Conservation (phyloP, 1,140 invertebrate species). For the Pseudomyrmex sp. region DNA sequence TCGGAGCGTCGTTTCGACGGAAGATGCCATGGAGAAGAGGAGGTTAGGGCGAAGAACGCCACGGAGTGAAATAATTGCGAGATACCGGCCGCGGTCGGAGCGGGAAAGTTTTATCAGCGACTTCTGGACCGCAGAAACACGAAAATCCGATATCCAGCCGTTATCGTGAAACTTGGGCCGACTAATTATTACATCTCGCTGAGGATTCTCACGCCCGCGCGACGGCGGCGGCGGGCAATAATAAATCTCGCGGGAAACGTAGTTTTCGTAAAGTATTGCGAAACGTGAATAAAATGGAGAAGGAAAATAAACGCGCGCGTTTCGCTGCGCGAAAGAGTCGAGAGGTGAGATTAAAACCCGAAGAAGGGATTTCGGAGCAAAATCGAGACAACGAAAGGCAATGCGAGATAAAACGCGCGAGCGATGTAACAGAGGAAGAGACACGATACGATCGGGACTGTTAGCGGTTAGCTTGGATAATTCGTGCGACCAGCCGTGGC, state of each 20-base stretch:
- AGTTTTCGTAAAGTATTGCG: slow-evolving; percentile 37
- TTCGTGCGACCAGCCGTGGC: slow-evolving; percentile 16
- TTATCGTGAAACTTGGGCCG: slow-evolving; percentile 56
- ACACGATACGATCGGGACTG: slow-evolving; percentile 28
- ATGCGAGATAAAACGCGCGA: slow-evolving; percentile 30
- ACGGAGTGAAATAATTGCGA: slow-evolving; percentile 53
- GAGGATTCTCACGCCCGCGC: slow-evolving; percentile 18
- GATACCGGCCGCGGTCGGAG: slow-evolving; percentile 39
- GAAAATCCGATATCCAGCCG: slow-evolving; percentile 54
- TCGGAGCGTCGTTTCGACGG: slow-evolving; percentile 20
- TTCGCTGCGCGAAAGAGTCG: neutral
- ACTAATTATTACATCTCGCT: slow-evolving; percentile 60
- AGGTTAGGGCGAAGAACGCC: slow-evolving; percentile 6
- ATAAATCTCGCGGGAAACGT: slow-evolving; percentile 43
- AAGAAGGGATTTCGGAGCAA: neutral
- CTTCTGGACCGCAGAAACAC: slow-evolving; percentile 53
- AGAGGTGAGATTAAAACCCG: neutral
- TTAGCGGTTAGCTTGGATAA: slow-evolving; percentile 25
- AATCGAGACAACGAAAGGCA: slow-evolving; percentile 1
- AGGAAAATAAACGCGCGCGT: slow-evolving; percentile 23
- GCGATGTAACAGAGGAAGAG: neutral
- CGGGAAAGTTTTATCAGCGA: slow-evolving; percentile 57
- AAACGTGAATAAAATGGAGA: neutral
- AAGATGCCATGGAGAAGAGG: neutral
- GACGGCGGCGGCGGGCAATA: slow-evolving; percentile 15